A percentile compares a stretch with the other conserved stretches of the same genome.
Evolutionary conservation across 2,113 vertebrate genomes (phyloP).

Genomic region (Poeciliopsis prolifica): DNA sequence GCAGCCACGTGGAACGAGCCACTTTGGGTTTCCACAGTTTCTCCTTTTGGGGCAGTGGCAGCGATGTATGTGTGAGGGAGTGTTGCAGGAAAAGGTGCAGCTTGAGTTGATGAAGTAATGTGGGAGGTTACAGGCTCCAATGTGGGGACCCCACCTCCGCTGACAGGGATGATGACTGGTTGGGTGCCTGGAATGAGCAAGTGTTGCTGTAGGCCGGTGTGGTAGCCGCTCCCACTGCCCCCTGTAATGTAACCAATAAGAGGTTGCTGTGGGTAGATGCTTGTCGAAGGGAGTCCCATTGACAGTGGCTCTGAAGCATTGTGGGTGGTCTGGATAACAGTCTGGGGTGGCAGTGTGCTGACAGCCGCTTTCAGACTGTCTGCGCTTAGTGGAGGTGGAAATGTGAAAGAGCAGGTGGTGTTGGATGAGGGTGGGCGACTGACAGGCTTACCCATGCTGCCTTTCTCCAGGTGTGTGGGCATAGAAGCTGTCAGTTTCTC

Average conservation of each 20-base stretch:
- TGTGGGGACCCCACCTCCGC: slow-evolving; percentile 76
- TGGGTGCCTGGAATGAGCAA: slow-evolving; percentile 93
- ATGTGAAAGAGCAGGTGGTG: slow-evolving; percentile 80
- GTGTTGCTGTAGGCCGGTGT: slow-evolving; percentile 89
- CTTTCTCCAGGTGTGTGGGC: slow-evolving; percentile 79
- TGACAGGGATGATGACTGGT: slow-evolving; percentile 92
- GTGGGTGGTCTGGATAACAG: slow-evolving; percentile 94
- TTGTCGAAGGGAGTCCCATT: slow-evolving; percentile 85
- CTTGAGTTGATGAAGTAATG: slow-evolving; percentile 80
- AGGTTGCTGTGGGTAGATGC: slow-evolving; percentile 89
- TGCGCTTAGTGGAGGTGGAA: slow-evolving; percentile 83
- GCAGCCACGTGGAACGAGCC: slow-evolving; percentile 46
- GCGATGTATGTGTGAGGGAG: slow-evolving; percentile 91
- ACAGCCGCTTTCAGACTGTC: slow-evolving; percentile 85
- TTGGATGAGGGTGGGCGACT: slow-evolving; percentile 81
- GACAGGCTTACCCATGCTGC: slow-evolving; percentile 86
- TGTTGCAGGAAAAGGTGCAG: slow-evolving; percentile 86
- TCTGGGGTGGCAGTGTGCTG: slow-evolving; percentile 86
- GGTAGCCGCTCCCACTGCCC: slow-evolving; percentile 82
- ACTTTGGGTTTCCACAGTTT: slow-evolving; percentile 57
- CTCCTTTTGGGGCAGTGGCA: slow-evolving; percentile 85
- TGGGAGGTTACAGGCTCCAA: slow-evolving; percentile 81
- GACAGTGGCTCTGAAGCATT: slow-evolving; percentile 88
- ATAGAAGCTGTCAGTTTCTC: slow-evolving; percentile 82
- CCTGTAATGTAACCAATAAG: slow-evolving; percentile 92